phyloP scores from a whole-genome alignment of 1,140 invertebrate species.

The Laupala kohalensis region DNA sequence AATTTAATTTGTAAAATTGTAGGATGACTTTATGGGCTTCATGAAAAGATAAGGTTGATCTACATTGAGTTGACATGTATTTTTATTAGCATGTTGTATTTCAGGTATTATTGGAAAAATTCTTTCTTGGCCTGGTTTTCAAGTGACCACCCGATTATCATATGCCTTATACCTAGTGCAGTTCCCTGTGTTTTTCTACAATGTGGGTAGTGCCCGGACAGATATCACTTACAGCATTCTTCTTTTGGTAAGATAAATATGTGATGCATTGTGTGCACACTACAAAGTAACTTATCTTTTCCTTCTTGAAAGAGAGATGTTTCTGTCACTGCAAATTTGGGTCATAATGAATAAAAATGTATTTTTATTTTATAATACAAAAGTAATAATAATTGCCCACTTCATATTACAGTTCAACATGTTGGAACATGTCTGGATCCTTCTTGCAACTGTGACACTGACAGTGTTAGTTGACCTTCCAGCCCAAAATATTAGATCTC shows the following conservation, averaged over 20 bases:
- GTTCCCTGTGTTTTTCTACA: slow-evolving; percentile 53
- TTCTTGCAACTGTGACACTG: not conserved
- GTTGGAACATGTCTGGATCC: not conserved
- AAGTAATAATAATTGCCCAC: not conserved
- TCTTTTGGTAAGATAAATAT: slow-evolving; percentile 19
- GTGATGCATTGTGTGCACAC: slow-evolving; percentile 11
- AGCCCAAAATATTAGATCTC: not conserved
- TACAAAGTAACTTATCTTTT: too few relatives aligned
- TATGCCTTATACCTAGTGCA: slow-evolving; percentile 53
- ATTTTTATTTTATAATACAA: not conserved
- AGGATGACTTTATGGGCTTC: too few relatives aligned
- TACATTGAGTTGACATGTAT: too few relatives aligned
- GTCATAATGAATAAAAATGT: not conserved
- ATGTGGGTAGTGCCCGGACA: slow-evolving; percentile 41
- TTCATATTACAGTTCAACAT: not conserved
- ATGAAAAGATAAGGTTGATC: too few relatives aligned
- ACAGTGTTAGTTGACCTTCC: not conserved
- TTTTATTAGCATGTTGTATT: too few relatives aligned
- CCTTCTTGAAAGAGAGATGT: not conserved
- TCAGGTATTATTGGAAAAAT: slow-evolving; percentile 34
- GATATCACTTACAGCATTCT: slow-evolving; percentile 32
- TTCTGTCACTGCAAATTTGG: not conserved
- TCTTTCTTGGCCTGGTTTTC: slow-evolving; percentile 44
- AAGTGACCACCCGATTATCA: slow-evolving; percentile 44
- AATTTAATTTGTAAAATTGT: too few relatives aligned